phyloP scores from a whole-genome alignment of 2,888 invertebrate species.

The Cheilosia grossa region DNA sequence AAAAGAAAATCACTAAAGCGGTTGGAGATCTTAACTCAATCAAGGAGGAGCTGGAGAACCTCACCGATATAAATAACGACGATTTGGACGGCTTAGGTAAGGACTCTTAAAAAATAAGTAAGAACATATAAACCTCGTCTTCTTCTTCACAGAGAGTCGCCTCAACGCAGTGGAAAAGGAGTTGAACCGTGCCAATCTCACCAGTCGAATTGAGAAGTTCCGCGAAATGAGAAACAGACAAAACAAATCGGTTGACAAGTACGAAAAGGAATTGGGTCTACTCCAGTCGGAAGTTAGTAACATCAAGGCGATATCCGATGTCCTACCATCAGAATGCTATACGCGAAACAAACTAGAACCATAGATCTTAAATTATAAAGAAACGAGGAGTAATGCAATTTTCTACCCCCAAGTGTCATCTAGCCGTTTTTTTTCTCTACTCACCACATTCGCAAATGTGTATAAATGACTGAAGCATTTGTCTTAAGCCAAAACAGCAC shows the following conservation, averaged over 20 bases:
- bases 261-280: constrained; percentile 89
- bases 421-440: constrained; percentile 7
- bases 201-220: constrained; percentile 89
- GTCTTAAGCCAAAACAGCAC: constrained; percentile 68
- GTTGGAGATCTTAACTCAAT: constrained; percentile 91
- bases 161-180: constrained; percentile 89
- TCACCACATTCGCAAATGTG: constrained; percentile 18
- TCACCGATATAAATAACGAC: constrained; percentile 88
- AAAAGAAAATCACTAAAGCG: constrained; percentile 92
- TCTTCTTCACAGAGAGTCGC: constrained; percentile 85
- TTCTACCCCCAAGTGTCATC: constrained; percentile 41
- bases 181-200: constrained; percentile 89
- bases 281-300: constrained; percentile 91
- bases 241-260: constrained; percentile 90
- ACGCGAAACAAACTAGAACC: constrained; percentile 90
- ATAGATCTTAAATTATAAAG: constrained; percentile 73
- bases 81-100: constrained; percentile 87
- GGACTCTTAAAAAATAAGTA: background rate
- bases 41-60: constrained; percentile 89
- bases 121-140: background rate
- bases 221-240: constrained; percentile 88
- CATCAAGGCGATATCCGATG: constrained; percentile 90
- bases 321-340: constrained; percentile 93
- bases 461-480: constrained; percentile 45
- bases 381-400: constrained; percentile 1